phyloP scores from a whole-genome alignment of 1,140 invertebrate species.

The Pinna nobilis region DNA sequence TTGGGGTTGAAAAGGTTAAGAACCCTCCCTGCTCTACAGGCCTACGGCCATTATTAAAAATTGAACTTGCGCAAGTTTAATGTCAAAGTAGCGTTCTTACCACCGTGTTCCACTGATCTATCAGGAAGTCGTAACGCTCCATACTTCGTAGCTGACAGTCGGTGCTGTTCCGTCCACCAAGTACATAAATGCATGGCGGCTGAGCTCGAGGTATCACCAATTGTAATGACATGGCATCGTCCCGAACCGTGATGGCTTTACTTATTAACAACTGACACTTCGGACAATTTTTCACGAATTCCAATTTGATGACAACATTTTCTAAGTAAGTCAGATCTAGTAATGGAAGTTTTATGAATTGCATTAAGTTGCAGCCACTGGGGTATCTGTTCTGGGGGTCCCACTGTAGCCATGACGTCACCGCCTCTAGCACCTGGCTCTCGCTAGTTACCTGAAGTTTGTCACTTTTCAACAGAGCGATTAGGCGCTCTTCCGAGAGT shows the following conservation, averaged over 20 bases:
- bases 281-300: constrained; percentile 68
- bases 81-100: constrained; percentile 44
- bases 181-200: constrained; percentile 76
- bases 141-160: constrained; percentile 70
- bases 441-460: constrained; percentile 67
- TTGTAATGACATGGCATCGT: constrained; percentile 59
- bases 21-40: too few relatives aligned
- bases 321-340: constrained; percentile 66
- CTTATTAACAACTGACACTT: constrained; percentile 72
- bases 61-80: background rate
- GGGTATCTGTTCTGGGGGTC: constrained; percentile 51
- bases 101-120: constrained; percentile 68
- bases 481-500: constrained; percentile 63
- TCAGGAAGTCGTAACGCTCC: constrained; percentile 70
- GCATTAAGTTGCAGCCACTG: constrained; percentile 61
- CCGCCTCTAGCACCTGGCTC: constrained; percentile 79
- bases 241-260: constrained; percentile 64
- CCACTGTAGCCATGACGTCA: constrained; percentile 65
- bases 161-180: constrained; percentile 70
- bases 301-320: constrained; percentile 67
- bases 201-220: constrained; percentile 63
- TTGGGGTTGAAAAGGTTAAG: too few relatives aligned
- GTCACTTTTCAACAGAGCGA: constrained; percentile 66
- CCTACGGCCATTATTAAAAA: too few relatives aligned
- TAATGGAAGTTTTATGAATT: constrained; percentile 65